These are phyloP conservation scores for Anagrus nilaparvatae DNA, from an alignment of 1,140 invertebrate species.

Conservation along the genomic window DNA sequence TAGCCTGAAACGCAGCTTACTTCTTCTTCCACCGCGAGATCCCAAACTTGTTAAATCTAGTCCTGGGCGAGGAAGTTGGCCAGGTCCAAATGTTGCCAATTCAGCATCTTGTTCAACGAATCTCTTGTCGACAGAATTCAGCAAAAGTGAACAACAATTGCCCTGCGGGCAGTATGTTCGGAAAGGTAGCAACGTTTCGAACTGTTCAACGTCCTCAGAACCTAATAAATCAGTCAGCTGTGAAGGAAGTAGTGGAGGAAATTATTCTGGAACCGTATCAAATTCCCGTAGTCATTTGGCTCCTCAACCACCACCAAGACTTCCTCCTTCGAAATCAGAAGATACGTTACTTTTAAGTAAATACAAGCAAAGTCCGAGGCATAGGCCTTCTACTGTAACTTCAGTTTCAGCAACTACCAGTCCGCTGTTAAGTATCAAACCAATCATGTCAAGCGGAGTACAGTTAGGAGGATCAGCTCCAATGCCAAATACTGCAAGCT, in stretches of 20 bases:
- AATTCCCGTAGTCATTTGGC: constrained; percentile 30
- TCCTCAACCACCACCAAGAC: constrained; percentile 30
- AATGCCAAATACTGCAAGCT: constrained; percentile 46
- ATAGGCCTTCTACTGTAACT: constrained; percentile 43
- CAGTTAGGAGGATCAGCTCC: constrained; percentile 28
- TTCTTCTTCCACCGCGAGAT: constrained; percentile 62
- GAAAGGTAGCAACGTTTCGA: constrained; percentile 34
- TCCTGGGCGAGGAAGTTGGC: constrained; percentile 70
- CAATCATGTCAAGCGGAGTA: constrained; percentile 43
- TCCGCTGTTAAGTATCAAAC: constrained; percentile 51
- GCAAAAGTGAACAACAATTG: constrained; percentile 74
- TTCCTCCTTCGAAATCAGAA: constrained; percentile 66
- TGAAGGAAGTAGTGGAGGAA: constrained; percentile 18
- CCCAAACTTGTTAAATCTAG: constrained; percentile 65
- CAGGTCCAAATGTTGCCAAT: constrained; percentile 57
- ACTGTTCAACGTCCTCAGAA: constrained; percentile 29
- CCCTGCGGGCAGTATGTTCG: constrained; percentile 29
- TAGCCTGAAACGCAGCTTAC: constrained; percentile 44
- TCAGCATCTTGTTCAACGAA: constrained; percentile 26
- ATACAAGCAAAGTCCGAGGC: constrained; percentile 47
- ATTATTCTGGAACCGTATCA: constrained; percentile 23
- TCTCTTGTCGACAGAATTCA: constrained; percentile 60
- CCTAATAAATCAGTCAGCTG: constrained; percentile 7
- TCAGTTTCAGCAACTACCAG: constrained; percentile 56
- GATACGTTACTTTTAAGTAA: constrained; percentile 54